Base-by-base conservation (phyloP, 2,888 invertebrate species). In the Dolichopus griseipennis region DNA sequence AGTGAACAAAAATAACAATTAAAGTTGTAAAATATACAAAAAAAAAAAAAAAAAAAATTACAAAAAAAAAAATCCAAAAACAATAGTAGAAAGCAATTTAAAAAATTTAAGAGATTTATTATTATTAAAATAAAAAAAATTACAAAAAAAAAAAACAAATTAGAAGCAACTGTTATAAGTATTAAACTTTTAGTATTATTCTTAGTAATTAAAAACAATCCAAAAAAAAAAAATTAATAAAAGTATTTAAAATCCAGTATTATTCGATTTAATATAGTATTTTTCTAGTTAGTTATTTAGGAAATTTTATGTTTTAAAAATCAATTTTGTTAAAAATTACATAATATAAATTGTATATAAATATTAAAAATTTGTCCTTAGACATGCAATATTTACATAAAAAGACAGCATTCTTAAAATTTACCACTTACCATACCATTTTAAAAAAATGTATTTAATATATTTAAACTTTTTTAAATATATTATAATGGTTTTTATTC, bases 1-100 rank as follows among this genome's bases (percentile, higher is more conserved):
- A 77, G 72, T 76, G 75, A 76, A 73, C 41, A 68, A 68, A 71
- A 64, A 61, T 66, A 67, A 66, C 63, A 68, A 68, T 61, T 41
- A 67, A 64, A 67, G 65, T 66, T 20, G 10, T 34, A 20, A 63
- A 22, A 41, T 62, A 68, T 27, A 61, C 52, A 33, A 65, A 67
- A 41, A 41, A 64, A 69, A 66, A 69, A 65, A 21, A 41, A 20
- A 65, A n/a, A 33, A 63, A 20, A 63, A 27, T 52, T 52, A 41
- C 52, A 52, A 52, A 52, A 52, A 52, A 52, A 52, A 52, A 52
- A 52, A 52, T n/a, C 52, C 52, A 52, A 52, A 52, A 52, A 52
- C 52, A 52, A 52, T 52, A 52, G 52, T 52, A 52, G 52, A 52
- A 52, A 52, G 52, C 52, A 52, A 52, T 52, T 52, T 52, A 52